Evolutionary conservation across 2,797 vertebrate genomes (phyloP), one percentile per base, ranked within the genome.

Genomic region (Euthynnus affinis): DNA sequence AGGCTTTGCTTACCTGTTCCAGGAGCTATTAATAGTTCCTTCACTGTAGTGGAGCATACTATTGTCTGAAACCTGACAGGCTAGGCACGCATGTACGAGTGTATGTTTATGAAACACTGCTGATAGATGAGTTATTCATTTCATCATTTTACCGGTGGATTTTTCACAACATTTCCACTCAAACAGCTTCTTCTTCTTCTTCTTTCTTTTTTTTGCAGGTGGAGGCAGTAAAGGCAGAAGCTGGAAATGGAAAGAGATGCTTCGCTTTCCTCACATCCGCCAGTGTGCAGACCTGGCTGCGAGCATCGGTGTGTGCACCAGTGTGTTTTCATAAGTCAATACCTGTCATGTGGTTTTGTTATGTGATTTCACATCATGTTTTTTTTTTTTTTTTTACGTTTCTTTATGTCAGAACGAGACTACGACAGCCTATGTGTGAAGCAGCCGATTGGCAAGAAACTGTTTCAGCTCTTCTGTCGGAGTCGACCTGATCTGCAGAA

Each of bases 171-270:
- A 12, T n/a, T 5, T 9, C 22, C 10, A 1, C 27, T 55, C 1
- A 64, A 44, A 10, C 7, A 29, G 20, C 3, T 9, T 20, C n/a
- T n/a, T n/a, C n/a, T n/a, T n/a, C n/a, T n/a, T n/a, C n/a, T n/a
- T n/a, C n/a, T n/a, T 10, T 12, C 2, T 6, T 5, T 34, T 34
- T 73, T 17, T 59, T 71, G 63, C 92, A 97, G 98, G 96, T 74
- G 96, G 96, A 40, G 94, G 96, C 0, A 95, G 90, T 23, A 98
- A 98, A 93, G 98, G 97, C 66, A 94, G 97, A 44, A 98, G 97
- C 90, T 96, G 96, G 87, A 98, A 96, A 94, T 99, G 98, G 98
- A 96, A 87, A 42, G 96, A 97, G 52, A 95, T 98, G 95, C 93
- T 99, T 14, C 96, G 96, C 67, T 97, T 99, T 42, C 96, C 98